Base-by-base conservation (phyloP, 1,140 invertebrate genomes). In the Apis dorsata region DNA sequence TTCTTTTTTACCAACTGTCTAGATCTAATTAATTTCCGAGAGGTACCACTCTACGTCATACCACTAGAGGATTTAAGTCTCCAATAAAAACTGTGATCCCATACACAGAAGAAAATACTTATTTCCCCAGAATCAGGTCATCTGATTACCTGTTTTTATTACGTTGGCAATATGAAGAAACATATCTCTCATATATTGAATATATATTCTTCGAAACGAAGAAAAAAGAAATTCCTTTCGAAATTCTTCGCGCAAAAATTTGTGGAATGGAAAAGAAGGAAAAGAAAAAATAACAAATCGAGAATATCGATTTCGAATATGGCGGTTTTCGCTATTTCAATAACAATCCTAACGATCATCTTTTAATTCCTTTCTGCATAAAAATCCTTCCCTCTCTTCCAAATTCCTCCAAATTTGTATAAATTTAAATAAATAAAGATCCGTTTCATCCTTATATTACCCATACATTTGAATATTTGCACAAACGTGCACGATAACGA, bases 11-110 rank as follows among this genome's bases (percentile, higher is more conserved):
- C 7, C 24, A 12, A 7, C 28, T 15, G 44, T 7, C 17, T 44
- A 44, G 71, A 59, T 59, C 28, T 59, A 73, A 73, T 73, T 73
- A 73, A 73, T 73, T 73, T 57, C 55, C 55, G 8, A 57, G 28
- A 8, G 53, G 24, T 9, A 44, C n/a, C n/a, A n/a, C 71, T 73
- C 55, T 24, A 21, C 49, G 9, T 59, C 34, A 19, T 34, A 57
- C 28, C 28, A 34, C 19, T 44, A 7, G 28, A 34, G 28, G 12
- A 49, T 44, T 73, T 28, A 73, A 73, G 17, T 19, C 24, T 44
- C 17, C 71, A 59, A 19, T 12, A 51, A 57, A 34, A 73, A 57
- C 9, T 12, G 3, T 55, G 69, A 34, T 24, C 53, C 0, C 44
- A 24, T n/a, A 34, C 7, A 55, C 71, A 24, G 65, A 44, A 44